Conservation (phyloP, 2,113 vertebrate genomes). For the Serinus canaria region DNA sequence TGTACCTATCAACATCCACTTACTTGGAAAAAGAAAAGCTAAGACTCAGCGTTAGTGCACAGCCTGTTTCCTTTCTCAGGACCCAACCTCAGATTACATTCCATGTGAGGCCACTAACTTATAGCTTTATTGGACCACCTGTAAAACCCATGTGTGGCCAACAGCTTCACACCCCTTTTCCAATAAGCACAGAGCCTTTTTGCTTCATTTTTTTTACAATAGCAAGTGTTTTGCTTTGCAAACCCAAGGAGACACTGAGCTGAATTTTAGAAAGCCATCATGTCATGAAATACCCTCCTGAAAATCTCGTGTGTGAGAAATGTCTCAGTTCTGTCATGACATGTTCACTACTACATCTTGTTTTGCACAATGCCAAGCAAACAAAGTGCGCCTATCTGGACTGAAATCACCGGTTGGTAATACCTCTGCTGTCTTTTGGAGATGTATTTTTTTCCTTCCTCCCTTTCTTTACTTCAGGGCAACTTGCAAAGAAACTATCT, state of each 20-base stretch:
- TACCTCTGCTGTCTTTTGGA: slow-evolving; percentile 13
- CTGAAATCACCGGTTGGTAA: not conserved
- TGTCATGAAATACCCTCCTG: not conserved
- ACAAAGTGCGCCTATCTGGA: not conserved
- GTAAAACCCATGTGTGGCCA: not conserved
- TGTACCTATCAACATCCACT: not conserved
- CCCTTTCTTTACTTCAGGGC: slow-evolving; percentile 41
- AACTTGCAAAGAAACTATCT: slow-evolving; percentile 44
- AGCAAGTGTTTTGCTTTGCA: not conserved
- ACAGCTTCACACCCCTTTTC: not conserved
- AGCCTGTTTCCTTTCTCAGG: not conserved
- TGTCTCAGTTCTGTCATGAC: slow-evolving; percentile 13
- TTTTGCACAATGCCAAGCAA: not conserved
- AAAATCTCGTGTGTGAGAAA: slow-evolving; percentile 1
- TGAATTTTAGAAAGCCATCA: slow-evolving; percentile 26
- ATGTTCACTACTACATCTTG: not conserved
- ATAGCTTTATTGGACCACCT: not conserved
- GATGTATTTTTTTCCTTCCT: not conserved
- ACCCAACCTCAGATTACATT: not conserved
- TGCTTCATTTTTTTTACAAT: not conserved
- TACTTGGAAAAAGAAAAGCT: not conserved
- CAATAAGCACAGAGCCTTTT: not conserved
- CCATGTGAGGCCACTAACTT: not conserved
- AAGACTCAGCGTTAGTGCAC: not conserved
- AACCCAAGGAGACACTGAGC: not conserved